phyloP scores from a whole-genome alignment of 2,113 vertebrate species.

The Pollimyrus isidori region DNA sequence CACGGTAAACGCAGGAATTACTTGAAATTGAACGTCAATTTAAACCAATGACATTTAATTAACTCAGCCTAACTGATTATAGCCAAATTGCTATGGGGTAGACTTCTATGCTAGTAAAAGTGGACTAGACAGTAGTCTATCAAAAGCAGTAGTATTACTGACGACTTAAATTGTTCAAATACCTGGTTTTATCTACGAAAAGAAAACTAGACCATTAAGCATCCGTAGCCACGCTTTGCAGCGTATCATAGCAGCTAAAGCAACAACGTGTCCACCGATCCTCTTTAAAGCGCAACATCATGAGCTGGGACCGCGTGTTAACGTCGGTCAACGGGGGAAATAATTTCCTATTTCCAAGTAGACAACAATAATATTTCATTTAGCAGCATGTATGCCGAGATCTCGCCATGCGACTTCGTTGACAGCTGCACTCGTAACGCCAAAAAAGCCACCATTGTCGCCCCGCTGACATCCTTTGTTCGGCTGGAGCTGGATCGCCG shows the following conservation, averaged over 20 bases:
- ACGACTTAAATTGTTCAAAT: neutral
- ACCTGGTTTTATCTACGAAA: neutral
- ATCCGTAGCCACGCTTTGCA: neutral
- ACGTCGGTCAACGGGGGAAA: neutral
- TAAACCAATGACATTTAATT: neutral
- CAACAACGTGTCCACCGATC: neutral
- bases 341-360: neutral
- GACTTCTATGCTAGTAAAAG: neutral
- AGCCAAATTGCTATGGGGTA: neutral
- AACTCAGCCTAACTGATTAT: neutral
- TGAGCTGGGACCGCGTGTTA: neutral
- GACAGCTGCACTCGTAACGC: neutral
- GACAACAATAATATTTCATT: neutral
- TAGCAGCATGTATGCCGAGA: neutral
- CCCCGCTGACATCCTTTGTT: conserved; percentile 9
- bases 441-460: conserved; percentile 11
- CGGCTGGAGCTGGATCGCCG: neutral
- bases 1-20: neutral
- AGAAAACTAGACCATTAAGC: neutral
- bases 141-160: neutral
- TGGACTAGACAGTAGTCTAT: neutral
- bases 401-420: neutral
- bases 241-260: neutral
- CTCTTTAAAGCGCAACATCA: neutral
- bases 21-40: neutral